Percentiles rank a stretch among this genome's conserved stretches.
phyloP scores from a whole-genome alignment of 2,888 invertebrate species.

The Oscheius sp. region DNA sequence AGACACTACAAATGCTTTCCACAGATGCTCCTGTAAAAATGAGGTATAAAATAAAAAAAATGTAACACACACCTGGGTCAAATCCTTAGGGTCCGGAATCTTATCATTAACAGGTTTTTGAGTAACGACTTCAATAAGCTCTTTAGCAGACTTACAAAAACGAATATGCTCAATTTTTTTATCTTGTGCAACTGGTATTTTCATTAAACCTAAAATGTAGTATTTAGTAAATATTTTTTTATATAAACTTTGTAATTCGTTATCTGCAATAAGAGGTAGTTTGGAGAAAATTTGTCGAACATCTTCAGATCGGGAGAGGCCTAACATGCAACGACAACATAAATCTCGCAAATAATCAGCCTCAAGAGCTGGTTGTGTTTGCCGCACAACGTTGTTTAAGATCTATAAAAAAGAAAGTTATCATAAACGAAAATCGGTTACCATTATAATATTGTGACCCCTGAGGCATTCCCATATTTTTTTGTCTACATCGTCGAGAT shows the following conservation, averaged over 20 bases:
- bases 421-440: background rate
- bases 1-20: constrained; percentile 87
- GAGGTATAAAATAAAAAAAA: too few species aligned
- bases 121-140: constrained; percentile 82
- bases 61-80: constrained; percentile 32
- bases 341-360: constrained; percentile 93
- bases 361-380: constrained; percentile 94
- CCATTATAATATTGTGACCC: constrained; percentile 26
- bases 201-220: constrained; percentile 86
- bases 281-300: constrained; percentile 93
- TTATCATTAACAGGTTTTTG: constrained; percentile 51
- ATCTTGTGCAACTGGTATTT: constrained; percentile 95
- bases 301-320: constrained; percentile 91
- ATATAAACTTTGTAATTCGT: constrained; percentile 84
- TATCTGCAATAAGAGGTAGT: constrained; percentile 90
- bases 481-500: constrained; percentile 14
- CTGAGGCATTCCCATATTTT: constrained; percentile 16
- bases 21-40: constrained; percentile 57
- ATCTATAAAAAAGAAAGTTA: constrained; percentile 78
- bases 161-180: constrained; percentile 92
- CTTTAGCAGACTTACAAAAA: constrained; percentile 92
- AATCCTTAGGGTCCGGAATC: constrained; percentile 35
- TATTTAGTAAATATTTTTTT: background rate
- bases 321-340: constrained; percentile 89
- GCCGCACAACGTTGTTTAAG: constrained; percentile 86